phyloP scores from a whole-genome alignment of 1,140 invertebrate genomes.

The Limonius californicus region DNA sequence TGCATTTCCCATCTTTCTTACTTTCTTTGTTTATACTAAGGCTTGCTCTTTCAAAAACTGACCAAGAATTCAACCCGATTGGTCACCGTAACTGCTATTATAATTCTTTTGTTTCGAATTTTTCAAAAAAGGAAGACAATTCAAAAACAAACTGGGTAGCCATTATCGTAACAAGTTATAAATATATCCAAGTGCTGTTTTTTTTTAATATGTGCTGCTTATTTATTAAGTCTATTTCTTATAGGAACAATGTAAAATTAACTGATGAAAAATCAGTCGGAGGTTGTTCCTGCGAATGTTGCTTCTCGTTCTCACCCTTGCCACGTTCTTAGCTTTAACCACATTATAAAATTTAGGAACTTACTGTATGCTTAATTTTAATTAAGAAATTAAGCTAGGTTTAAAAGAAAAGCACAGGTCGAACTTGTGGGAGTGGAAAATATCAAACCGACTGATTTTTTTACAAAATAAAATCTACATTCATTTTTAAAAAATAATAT shows the following conservation, averaged over 20 bases:
- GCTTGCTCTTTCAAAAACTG: no score
- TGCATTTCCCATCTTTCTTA: not conserved
- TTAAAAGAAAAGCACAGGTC: no score
- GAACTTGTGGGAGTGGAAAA: no score
- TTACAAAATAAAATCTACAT: not conserved
- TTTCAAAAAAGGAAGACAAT: not conserved
- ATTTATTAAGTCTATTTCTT: slow-evolving; percentile 13
- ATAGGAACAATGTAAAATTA: slow-evolving; percentile 22
- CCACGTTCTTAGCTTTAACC: no score
- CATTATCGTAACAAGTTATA: slow-evolving; percentile 7
- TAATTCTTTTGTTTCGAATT: no score
- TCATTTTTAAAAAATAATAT: not conserved
- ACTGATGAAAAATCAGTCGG: slow-evolving; percentile 17
- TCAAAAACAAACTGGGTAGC: not conserved
- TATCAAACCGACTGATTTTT: slow-evolving; percentile 8
- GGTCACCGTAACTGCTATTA: no score
- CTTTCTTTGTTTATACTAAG: not conserved
- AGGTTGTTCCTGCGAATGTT: no score
- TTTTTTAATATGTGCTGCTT: slow-evolving; percentile 9
- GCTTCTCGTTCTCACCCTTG: no score
- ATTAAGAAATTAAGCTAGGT: not conserved
- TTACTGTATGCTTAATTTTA: not conserved
- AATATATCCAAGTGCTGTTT: slow-evolving; percentile 2
- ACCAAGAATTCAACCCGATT: no score
- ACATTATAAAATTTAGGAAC: not conserved